These are phyloP conservation scores for Apotomis turbidana DNA, from an alignment of 2,888 invertebrate genomes.

Conservation along the genomic window DNA sequence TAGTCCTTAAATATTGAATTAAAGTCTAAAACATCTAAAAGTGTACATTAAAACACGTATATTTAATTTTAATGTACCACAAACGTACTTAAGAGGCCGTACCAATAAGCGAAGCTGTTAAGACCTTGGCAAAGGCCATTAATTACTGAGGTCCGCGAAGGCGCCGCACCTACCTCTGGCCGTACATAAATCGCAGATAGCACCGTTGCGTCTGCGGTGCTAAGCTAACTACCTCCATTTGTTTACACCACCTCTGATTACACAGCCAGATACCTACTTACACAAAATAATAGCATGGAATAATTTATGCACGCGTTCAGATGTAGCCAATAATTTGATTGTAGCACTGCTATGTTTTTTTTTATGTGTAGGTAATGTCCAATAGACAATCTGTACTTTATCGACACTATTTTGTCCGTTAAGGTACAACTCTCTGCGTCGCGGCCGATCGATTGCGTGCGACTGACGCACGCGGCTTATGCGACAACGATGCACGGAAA, in stretches of 20 bases:
- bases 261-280: constrained; percentile 59
- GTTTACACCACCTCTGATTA: constrained; percentile 76
- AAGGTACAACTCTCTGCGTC: too few relatives aligned
- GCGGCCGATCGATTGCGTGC: too few relatives aligned
- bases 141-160: constrained; percentile 40
- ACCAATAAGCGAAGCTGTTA: constrained; percentile 30
- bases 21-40: too few relatives aligned
- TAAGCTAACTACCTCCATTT: constrained; percentile 78
- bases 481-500: too few relatives aligned
- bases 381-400: too few relatives aligned
- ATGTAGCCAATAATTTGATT: background rate
- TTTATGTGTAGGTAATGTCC: too few relatives aligned
- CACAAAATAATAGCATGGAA: constrained; percentile 45
- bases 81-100: background rate
- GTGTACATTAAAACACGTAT: too few relatives aligned
- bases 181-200: constrained; percentile 75
- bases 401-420: too few relatives aligned
- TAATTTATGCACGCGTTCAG: constrained; percentile 1
- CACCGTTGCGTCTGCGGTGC: constrained; percentile 72
- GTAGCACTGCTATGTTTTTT: too few relatives aligned
- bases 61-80: too few relatives aligned
- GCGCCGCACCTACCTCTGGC: constrained; percentile 46
- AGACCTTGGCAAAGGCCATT: constrained; percentile 35
- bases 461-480: too few relatives aligned
- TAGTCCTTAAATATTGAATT: too few relatives aligned